Evolutionary conservation across 2,797 vertebrate species (phyloP).

Genomic region (Emys orbicularis): DNA sequence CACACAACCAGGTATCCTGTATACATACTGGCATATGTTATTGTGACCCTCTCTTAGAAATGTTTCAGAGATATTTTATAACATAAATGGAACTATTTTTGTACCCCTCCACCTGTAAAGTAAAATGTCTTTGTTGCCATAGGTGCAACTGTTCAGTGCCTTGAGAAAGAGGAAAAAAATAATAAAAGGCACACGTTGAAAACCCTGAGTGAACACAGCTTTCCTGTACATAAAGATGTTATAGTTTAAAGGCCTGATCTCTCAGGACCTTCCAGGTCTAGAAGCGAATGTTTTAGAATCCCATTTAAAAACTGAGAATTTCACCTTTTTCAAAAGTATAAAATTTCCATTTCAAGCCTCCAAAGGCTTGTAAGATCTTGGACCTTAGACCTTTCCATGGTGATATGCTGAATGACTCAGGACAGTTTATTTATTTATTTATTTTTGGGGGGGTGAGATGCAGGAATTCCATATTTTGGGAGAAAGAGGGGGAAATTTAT

Average conservation of each 20-base stretch:
- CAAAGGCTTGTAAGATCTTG: background rate
- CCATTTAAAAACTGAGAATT: background rate
- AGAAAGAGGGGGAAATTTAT: background rate
- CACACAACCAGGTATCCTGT: conserved; percentile 49
- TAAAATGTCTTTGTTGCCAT: background rate
- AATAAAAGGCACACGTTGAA: background rate
- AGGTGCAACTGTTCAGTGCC: background rate
- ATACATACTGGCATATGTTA: background rate
- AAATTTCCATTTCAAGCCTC: background rate
- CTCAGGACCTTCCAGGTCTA: background rate
- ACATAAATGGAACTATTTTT: conserved; percentile 14
- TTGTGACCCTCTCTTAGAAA: conserved; percentile 38
- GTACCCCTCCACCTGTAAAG: background rate
- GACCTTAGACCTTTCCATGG: background rate
- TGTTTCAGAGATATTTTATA: background rate
- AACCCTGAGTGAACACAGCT: background rate
- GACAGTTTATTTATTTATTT: accelerated
- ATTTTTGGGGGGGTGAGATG: background rate
- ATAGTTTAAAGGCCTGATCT: background rate
- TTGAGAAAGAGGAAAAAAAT: background rate
- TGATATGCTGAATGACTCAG: background rate
- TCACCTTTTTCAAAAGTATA: background rate
- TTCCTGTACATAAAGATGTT: background rate
- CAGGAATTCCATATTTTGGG: background rate
- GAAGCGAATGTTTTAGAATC: background rate